Evolutionary conservation across 2,113 vertebrate species (phyloP).

Genomic region (Montifringilla adamsi): DNA sequence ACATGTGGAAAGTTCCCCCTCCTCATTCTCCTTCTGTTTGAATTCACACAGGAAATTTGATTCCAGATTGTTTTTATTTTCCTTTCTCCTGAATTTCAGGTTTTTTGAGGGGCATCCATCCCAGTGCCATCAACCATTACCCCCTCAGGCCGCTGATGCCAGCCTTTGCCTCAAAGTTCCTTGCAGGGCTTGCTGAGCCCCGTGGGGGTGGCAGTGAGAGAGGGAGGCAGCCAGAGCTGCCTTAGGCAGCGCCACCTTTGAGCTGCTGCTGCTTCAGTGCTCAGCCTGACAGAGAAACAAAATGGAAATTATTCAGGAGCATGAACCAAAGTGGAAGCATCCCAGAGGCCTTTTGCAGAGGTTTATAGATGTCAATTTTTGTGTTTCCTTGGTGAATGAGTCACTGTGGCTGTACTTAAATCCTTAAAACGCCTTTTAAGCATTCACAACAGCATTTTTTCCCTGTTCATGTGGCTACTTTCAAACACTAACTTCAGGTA

Average conservation of each 20-base stretch:
- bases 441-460: not conserved
- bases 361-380: not conserved
- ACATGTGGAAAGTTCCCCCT: not conserved
- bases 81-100: not conserved
- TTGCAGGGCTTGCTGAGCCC: not conserved
- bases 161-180: accelerated
- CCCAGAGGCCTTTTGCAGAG: not conserved
- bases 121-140: accelerated
- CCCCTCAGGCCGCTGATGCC: accelerated
- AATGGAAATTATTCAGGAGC: not conserved
- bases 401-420: not conserved
- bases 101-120: not conserved
- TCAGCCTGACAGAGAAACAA: not conserved
- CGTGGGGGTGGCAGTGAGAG: not conserved
- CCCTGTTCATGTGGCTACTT: not conserved
- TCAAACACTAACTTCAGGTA: not conserved
- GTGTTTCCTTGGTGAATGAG: not conserved
- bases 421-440: not conserved
- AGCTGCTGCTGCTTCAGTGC: not conserved
- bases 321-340: not conserved
- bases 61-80: not conserved
- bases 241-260: accelerated
- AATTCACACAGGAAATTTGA: not conserved
- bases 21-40: not conserved
- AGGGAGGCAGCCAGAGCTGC: not conserved